These are phyloP conservation scores for Abscondita cerata DNA, from an alignment of 2,888 invertebrate genomes.

Conservation along the genomic window DNA sequence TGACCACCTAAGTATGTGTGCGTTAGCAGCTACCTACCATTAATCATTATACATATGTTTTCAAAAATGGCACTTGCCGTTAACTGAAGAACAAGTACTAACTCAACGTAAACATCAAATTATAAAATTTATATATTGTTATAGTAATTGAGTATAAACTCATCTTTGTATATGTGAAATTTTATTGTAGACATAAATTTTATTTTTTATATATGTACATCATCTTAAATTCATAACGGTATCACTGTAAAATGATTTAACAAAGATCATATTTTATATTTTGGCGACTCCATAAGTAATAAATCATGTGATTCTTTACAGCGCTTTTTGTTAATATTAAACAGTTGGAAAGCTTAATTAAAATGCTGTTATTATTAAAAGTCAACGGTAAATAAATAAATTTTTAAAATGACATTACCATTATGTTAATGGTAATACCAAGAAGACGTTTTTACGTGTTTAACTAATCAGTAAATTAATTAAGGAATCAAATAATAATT, in stretches of 20 bases:
- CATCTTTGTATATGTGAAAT: constrained; percentile 7
- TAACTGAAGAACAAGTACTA: too few species aligned
- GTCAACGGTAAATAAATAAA: too few species aligned
- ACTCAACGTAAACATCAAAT: too few species aligned
- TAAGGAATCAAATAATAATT: too few species aligned
- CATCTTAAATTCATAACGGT: constrained; percentile 3
- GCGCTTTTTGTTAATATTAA: background rate
- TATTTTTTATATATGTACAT: constrained; percentile 6
- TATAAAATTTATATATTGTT: constrained; percentile 2
- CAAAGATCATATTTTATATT: background rate
- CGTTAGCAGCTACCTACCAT: constrained; percentile 25
- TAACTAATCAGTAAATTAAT: too few species aligned
- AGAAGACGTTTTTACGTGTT: too few species aligned
- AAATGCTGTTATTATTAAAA: too few species aligned
- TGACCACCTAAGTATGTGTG: constrained; percentile 19
- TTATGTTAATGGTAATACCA: too few species aligned
- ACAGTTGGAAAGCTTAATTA: too few species aligned
- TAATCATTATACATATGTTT: constrained; percentile 8
- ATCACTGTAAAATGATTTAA: background rate
- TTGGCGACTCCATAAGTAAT: background rate
- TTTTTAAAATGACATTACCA: too few species aligned
- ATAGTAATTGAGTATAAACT: constrained; percentile 1
- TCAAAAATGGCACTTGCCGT: too few species aligned
- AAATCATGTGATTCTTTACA: background rate
- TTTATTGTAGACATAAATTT: constrained; percentile 4